Evolutionary conservation across 2,797 vertebrate genomes (phyloP), one percentile per base, ranked within the genome.

Genomic region (Pipistrellus kuhlii): DNA sequence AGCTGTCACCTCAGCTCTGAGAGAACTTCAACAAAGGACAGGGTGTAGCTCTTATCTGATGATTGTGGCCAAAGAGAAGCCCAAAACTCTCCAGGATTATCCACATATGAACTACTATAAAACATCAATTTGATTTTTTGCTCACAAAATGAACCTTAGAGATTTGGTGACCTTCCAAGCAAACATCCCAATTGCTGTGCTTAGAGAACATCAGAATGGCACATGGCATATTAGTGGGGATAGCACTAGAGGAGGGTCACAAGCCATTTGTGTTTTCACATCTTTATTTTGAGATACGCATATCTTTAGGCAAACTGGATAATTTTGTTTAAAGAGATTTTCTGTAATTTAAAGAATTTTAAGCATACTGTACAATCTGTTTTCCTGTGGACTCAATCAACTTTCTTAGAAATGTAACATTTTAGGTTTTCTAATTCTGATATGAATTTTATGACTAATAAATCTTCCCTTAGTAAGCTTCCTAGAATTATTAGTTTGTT

Each of bases 111-210:
- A 64, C 14, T 80, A 85, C 27, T 38, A 7, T 17, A 66, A 44
- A 94, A 85, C 32, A 51, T 20, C 55, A n/a, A 62, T 46, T 64
- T 68, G 86, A 55, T 18, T 80, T 86, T 71, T 62, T 57, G 13
- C 51, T 20, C 80, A 88, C 44, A 83, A 93, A 93, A 77, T 64
- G 53, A 94, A 87, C 14, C 64, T 72, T 68, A 69, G 53, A 44
- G 38, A 59, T 53, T n/a, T 27, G 30, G 15, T 88, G 73, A 25
- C 62, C 71, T 69, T 14, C 71, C 25, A 80, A 78, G 72, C 55
- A 89, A 91, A 71, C 13, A 3, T 14, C 27, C 18, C 15, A 83
- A 17, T 20, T 78, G 27, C 66, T 53, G n/a, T 68, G 46, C n/a
- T 71, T 73, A 35, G 32, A 84, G 35, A 81, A 64, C 14, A 35